phyloP scores from a whole-genome alignment of 2,797 vertebrate genomes.

The Crocidura indochinensis region DNA sequence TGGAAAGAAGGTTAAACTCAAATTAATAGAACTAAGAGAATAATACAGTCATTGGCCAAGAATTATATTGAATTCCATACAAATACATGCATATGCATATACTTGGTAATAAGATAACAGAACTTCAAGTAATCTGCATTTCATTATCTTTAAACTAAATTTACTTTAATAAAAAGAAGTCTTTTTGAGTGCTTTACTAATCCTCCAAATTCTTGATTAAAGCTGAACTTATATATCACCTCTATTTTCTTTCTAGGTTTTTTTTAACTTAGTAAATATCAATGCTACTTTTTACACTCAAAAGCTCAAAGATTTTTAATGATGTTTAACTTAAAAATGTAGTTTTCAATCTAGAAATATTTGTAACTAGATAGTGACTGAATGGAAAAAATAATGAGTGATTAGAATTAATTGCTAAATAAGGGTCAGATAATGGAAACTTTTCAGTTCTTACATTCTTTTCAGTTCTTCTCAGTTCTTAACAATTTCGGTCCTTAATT shows the following conservation, averaged over 20 bases:
- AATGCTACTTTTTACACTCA: background rate
- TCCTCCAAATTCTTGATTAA: background rate
- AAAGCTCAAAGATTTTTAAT: background rate
- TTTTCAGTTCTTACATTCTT: too few relatives aligned
- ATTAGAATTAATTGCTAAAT: too few relatives aligned
- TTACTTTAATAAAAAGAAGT: background rate
- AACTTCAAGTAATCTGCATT: background rate
- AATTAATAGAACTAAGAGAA: background rate
- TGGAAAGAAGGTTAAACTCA: background rate
- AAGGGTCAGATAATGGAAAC: too few relatives aligned
- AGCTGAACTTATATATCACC: background rate
- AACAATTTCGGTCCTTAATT: background rate
- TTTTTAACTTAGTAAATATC: background rate
- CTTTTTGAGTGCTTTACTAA: background rate
- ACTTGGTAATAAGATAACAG: background rate
- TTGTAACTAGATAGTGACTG: too few relatives aligned
- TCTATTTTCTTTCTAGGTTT: background rate
- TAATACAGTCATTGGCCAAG: background rate
- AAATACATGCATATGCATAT: background rate
- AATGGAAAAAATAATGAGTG: too few relatives aligned
- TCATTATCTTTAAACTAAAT: background rate
- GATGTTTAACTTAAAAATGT: background rate
- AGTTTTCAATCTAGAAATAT: too few relatives aligned
- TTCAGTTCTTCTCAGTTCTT: background rate
- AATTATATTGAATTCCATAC: too few relatives aligned